Percentiles rank a stretch among this genome's conserved stretches.
phyloP scores from a whole-genome alignment of 2,113 vertebrate genomes.

The Zeus faber region DNA sequence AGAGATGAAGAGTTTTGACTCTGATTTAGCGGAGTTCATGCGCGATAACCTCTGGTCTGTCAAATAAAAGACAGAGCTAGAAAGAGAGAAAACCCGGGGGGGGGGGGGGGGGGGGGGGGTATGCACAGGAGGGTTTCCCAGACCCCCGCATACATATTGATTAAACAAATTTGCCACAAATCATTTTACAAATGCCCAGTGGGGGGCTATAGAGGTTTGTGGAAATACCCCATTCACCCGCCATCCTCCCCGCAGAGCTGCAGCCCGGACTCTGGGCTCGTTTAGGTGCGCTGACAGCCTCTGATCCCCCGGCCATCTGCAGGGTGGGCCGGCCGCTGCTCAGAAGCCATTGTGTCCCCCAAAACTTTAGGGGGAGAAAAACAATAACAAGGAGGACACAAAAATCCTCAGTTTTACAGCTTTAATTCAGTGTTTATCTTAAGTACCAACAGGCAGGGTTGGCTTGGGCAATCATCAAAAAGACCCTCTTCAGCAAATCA shows the following conservation, averaged over 20 bases:
- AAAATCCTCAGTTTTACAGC: too few relatives aligned
- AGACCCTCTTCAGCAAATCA: too few relatives aligned
- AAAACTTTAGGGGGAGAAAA: conserved; percentile 34
- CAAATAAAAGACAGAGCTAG: conserved; percentile 1
- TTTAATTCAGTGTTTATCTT: too few relatives aligned
- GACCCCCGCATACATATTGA: conserved; percentile 84
- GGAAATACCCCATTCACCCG: conserved; percentile 85
- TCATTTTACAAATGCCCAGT: conserved; percentile 96
- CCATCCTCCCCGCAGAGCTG: conserved; percentile 63
- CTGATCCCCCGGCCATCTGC: conserved; percentile 89
- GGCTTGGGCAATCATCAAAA: too few relatives aligned
- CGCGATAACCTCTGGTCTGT: conserved; percentile 12
- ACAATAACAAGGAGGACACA: not conserved
- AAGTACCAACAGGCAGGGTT: too few relatives aligned
- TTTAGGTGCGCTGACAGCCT: conserved; percentile 87
- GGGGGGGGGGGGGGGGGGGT: not conserved
- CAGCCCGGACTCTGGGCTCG: conserved; percentile 67
- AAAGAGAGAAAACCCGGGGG: not conserved
- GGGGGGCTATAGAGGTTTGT: conserved; percentile 83
- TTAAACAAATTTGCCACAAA: conserved; percentile 99
- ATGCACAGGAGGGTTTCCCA: conserved; percentile 71
- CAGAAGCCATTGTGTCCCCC: conserved; percentile 57
- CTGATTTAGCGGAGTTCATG: not conserved
- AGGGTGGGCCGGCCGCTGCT: conserved; percentile 78
- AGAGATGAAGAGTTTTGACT: not conserved